Evolutionary conservation across 92 coral and sea anemone species (phyloP).

Genomic region (Parazoanthus swiftii): DNA sequence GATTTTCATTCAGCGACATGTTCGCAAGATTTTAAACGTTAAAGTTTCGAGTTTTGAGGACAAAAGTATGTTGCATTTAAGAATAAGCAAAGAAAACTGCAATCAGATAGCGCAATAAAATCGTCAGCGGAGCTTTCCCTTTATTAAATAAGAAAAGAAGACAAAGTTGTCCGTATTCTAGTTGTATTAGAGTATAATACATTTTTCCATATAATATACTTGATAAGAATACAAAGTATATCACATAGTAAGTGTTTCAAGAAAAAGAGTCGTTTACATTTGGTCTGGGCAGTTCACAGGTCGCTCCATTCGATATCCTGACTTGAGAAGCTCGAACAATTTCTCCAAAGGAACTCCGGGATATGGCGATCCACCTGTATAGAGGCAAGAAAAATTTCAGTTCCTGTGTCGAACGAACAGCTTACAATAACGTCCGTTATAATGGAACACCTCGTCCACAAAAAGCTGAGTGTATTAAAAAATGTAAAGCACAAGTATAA

Average conservation of each 20-base stretch:
- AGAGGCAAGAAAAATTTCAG: background rate
- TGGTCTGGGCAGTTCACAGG: slow-evolving; percentile 90
- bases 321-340: slow-evolving; percentile 89
- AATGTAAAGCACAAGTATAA: no score
- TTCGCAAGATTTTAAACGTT: no score
- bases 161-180: no score
- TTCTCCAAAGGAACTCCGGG: slow-evolving; percentile 93
- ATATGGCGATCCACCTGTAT: slow-evolving; percentile 93
- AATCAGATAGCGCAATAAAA: no score
- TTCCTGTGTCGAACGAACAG: background rate
- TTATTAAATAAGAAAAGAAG: no score
- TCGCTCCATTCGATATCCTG: slow-evolving; percentile 96
- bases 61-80: no score
- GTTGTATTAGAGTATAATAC: no score
- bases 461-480: no score
- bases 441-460: background rate
- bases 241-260: background rate
- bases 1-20: no score
- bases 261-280: slow-evolving; percentile 60
- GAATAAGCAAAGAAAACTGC: no score
- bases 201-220: background rate
- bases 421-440: background rate
- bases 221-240: background rate
- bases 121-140: no score
- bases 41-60: no score